Evolutionary conservation across 2,113 vertebrate genomes (phyloP).

Genomic region (Rhinolophus sinicus): DNA sequence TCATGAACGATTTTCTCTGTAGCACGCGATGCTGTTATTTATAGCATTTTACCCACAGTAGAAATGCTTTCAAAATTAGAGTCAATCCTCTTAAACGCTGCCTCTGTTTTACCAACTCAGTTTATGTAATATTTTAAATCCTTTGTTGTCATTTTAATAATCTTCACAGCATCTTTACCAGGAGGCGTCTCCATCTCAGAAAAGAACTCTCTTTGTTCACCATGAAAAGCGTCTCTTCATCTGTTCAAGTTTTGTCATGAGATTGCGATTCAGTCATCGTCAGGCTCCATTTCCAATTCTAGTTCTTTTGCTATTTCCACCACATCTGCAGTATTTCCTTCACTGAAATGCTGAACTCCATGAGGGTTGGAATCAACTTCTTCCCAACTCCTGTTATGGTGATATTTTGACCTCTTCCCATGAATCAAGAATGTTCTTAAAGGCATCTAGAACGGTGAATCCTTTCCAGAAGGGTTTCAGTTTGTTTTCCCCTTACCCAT

Average conservation of each 20-base stretch:
- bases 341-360: too few species aligned
- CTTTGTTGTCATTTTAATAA: too few species aligned
- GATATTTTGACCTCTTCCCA: background rate
- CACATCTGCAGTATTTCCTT: background rate
- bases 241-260: background rate
- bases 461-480: background rate
- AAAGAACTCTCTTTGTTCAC: background rate
- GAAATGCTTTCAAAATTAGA: background rate
- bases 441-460: background rate
- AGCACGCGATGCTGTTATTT: background rate
- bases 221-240: background rate
- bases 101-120: too few species aligned
- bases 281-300: background rate
- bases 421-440: background rate
- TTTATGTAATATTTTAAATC: background rate
- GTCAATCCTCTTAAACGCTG: background rate
- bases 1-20: background rate
- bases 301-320: background rate
- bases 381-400: background rate
- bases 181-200: background rate
- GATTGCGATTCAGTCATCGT: background rate
- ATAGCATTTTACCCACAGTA: background rate
- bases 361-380: background rate
- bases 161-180: too few species aligned
- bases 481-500: background rate